phyloP scores from a whole-genome alignment of 2,888 invertebrate species.

The Nebria salina region DNA sequence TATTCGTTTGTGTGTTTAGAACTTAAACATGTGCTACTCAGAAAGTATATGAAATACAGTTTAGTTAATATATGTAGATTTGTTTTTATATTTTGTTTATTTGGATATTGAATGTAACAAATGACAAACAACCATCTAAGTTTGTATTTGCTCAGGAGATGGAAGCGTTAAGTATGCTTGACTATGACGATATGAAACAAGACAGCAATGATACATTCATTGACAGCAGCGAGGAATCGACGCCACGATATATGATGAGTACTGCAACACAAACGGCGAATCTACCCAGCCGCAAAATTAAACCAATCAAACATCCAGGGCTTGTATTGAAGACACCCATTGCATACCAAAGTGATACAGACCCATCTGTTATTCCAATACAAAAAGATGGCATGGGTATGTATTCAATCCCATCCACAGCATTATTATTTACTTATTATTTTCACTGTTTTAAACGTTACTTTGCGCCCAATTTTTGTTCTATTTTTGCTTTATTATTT shows the following conservation, averaged over 20 bases:
- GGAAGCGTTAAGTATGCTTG: conserved; percentile 62
- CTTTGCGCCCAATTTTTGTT: conserved; percentile 40
- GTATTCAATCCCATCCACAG: conserved; percentile 54
- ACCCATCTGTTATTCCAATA: conserved; percentile 87
- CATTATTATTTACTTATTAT: conserved; percentile 8
- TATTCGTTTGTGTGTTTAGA: too few species aligned
- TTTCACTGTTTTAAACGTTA: conserved; percentile 15
- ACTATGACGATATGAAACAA: conserved; percentile 60
- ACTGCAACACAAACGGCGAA: conserved; percentile 68
- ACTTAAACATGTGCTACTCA: too few species aligned
- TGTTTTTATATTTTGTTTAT: conserved; percentile 14
- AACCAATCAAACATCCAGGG: conserved; percentile 78
- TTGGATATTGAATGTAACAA: not conserved
- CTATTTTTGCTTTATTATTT: conserved; percentile 46
- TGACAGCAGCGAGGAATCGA: conserved; percentile 63
- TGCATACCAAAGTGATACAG: conserved; percentile 81
- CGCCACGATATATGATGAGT: conserved; percentile 64
- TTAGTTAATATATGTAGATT: too few species aligned
- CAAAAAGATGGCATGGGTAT: conserved; percentile 90
- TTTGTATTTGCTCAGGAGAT: conserved; percentile 55
- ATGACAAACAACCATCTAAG: not conserved
- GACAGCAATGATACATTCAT: conserved; percentile 63
- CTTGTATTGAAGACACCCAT: conserved; percentile 80
- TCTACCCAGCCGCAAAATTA: conserved; percentile 71
- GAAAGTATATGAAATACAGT: too few species aligned